Evolutionary conservation across 2,113 vertebrate genomes (phyloP).

Genomic region (Ceratotherium simum): DNA sequence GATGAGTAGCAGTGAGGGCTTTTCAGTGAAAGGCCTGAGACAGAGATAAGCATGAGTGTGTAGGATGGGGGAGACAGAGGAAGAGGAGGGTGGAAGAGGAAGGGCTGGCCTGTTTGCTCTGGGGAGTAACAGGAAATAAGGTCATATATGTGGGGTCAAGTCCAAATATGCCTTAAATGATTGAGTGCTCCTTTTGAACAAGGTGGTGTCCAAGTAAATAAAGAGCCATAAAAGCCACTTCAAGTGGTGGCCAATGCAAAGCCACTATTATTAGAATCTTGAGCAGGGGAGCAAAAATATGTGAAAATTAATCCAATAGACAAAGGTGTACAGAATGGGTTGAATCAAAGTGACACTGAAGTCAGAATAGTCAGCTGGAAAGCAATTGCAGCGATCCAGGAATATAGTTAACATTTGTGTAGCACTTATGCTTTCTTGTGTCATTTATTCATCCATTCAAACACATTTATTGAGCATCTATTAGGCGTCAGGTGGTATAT

Average conservation of each 20-base stretch:
- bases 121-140: neutral
- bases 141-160: neutral
- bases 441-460: neutral
- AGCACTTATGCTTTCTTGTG: neutral
- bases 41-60: neutral
- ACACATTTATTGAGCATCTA: neutral
- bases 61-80: neutral
- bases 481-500: neutral
- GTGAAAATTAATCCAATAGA: neutral
- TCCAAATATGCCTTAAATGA: slow-evolving; percentile 22
- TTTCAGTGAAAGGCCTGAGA: neutral
- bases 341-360: neutral
- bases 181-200: neutral
- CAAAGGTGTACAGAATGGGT: neutral
- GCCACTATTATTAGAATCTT: neutral
- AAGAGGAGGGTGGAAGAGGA: neutral
- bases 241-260: neutral
- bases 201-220: neutral
- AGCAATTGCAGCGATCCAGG: neutral
- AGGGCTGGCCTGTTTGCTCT: neutral
- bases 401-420: neutral
- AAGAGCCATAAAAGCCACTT: neutral
- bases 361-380: slow-evolving; percentile 14
- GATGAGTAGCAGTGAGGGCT: neutral
- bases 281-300: neutral